These are phyloP conservation scores for Epinephelus moara DNA, from an alignment of 2,113 vertebrate genomes.

Conservation along the genomic window DNA sequence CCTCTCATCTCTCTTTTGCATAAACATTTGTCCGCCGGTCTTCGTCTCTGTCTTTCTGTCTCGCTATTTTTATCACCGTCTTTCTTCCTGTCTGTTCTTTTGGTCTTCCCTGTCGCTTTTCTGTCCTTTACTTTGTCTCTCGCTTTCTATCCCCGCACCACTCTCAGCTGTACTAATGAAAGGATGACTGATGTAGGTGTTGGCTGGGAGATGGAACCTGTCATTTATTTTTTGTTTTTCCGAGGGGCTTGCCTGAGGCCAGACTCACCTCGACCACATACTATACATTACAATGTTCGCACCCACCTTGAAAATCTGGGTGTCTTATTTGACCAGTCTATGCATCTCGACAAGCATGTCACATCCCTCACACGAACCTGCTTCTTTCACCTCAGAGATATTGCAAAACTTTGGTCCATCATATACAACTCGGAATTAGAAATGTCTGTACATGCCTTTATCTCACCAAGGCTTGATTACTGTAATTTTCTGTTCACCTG, in stretches of 20 bases:
- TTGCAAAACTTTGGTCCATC: too few relatives aligned
- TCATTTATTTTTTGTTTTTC: conserved; percentile 52
- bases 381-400: too few relatives aligned
- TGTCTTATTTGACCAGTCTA: too few relatives aligned
- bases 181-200: conserved; percentile 58
- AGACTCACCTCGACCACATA: conserved; percentile 36
- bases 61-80: conserved; percentile 22
- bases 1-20: neutral
- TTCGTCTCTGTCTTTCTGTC: conserved; percentile 13
- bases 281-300: neutral
- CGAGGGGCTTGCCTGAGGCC: conserved; percentile 50
- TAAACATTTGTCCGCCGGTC: conserved; percentile 16
- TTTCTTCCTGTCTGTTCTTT: conserved; percentile 19
- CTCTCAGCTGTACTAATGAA: conserved; percentile 53
- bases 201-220: conserved; percentile 41
- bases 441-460: too few relatives aligned
- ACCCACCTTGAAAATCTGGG: too few relatives aligned
- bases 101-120: conserved; percentile 30
- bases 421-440: too few relatives aligned
- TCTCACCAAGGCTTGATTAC: too few relatives aligned
- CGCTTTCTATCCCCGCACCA: conserved; percentile 4
- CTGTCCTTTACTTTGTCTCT: conserved; percentile 33
- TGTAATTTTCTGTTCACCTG: too few relatives aligned
- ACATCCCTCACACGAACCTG: too few relatives aligned
- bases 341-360: too few relatives aligned